phyloP scores from a whole-genome alignment of 2,888 invertebrate species.

The Drosophila percnosoma region DNA sequence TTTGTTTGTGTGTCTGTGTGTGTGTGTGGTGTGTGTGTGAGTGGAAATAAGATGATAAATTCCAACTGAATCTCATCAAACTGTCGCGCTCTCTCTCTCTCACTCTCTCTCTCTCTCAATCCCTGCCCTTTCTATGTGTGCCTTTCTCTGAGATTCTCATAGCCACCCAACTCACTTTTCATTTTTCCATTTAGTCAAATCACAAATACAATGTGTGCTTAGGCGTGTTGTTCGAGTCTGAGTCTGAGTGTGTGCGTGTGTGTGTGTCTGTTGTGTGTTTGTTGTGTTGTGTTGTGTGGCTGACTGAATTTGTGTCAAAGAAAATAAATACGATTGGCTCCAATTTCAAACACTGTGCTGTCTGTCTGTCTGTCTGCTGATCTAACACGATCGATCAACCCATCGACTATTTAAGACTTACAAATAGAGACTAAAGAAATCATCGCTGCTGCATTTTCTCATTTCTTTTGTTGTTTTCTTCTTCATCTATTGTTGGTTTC shows the following conservation, averaged over 20 bases:
- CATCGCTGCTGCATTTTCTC: constrained; percentile 37
- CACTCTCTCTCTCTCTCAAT: constrained; percentile 21
- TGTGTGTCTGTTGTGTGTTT: neutral
- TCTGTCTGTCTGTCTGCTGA: constrained; percentile 19
- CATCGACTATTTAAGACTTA: constrained; percentile 50
- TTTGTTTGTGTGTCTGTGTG: constrained; percentile 41
- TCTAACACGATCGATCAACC: constrained; percentile 28
- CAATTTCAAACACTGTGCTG: constrained; percentile 44
- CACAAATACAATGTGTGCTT: constrained; percentile 65
- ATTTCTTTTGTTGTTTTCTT: constrained; percentile 14
- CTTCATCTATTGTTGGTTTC: constrained; percentile 17
- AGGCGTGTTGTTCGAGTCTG: constrained; percentile 24
- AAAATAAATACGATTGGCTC: constrained; percentile 60
- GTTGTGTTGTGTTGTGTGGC: constrained; percentile 25
- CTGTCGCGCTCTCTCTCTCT: constrained; percentile 16
- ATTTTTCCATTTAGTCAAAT: constrained; percentile 52
- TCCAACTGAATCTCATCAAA: constrained; percentile 19
- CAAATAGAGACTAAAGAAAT: constrained; percentile 57
- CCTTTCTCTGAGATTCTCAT: constrained; percentile 45
- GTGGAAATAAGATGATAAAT: constrained; percentile 22
- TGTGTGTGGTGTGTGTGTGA: constrained; percentile 33
- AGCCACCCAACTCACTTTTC: constrained; percentile 34
- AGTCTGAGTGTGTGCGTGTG: constrained; percentile 18
- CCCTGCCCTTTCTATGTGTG: constrained; percentile 12
- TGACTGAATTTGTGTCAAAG: constrained; percentile 35